Base-by-base conservation (phyloP, 92 coral and sea anemone species). In the Meandrina meandrites region DNA sequence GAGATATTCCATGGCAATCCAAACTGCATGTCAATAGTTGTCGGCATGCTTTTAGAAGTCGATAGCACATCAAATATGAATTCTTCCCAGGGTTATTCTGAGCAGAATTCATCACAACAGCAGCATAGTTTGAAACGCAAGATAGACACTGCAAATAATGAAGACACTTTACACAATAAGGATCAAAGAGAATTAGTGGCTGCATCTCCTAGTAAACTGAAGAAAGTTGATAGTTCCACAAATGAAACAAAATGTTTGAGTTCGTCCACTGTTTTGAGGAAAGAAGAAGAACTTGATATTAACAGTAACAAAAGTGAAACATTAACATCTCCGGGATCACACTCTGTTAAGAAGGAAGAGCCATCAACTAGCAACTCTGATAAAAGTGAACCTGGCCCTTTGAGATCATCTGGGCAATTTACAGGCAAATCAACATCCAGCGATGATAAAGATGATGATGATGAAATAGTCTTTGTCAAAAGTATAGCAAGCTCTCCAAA, bases 1-100 rank as follows among this genome's bases (percentile, higher is more conserved):
- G 85, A 80, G 21, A 66, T 77, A 14, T 90, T 90, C 34, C 8
- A 8, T 18, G 89, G 60, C 70, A 27, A 67, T 42, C 87, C 88
- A 3, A 89, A 90, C 72, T 87, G 90, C 57, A 56, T 83, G 66
- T 69, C 87, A 60, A 32, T 85, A 62, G 69, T 90, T 40, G 68
- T 86, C 8, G 81, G 74, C 83, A 51, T 90, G 27, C 67, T 92
- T 53, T 60, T 83, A 24, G 93, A 89, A 35, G 77, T 27, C 5
- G 78, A 83, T 18, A 81, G 83, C 30, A 21, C 62, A 7, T 0
- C 58, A 3, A 40, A 40, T 19, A 18, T 31, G 34, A 48, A 85
- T 45, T n/a, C n/a, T n/a, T n/a, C n/a, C n/a, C n/a, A n/a, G n/a
- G n/a, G n/a, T n/a, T n/a, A n/a, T n/a, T 57, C 30, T 40, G 45